These are phyloP conservation scores for Octonoba sinensis DNA, from an alignment of 2,888 invertebrate species.

Conservation along the genomic window DNA sequence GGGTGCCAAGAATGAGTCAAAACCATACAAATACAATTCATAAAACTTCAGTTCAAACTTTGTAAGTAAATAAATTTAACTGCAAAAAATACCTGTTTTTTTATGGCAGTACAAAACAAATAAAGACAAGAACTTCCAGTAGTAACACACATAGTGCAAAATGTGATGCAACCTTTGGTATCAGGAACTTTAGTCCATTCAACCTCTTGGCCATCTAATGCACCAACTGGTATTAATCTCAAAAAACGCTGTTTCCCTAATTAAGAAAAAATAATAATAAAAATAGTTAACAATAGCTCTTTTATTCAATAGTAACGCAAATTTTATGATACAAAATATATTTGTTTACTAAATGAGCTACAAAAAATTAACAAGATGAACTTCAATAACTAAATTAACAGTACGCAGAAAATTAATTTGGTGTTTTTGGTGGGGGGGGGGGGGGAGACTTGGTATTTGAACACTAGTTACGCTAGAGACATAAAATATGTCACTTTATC, in stretches of 20 bases:
- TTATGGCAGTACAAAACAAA: slow-evolving; percentile 92
- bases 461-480: no score
- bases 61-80: no score
- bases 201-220: slow-evolving; percentile 92
- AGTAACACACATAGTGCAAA: slow-evolving; percentile 80
- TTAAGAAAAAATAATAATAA: not conserved
- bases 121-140: slow-evolving; percentile 71
- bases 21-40: no score
- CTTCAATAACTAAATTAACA: no score
- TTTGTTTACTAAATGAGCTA: not conserved
- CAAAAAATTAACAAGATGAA: not conserved
- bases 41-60: no score
- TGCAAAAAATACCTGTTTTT: slow-evolving; percentile 80
- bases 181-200: slow-evolving; percentile 94
- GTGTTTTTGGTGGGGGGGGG: no score
- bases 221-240: slow-evolving; percentile 90
- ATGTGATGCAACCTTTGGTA: slow-evolving; percentile 86
- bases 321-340: not conserved
- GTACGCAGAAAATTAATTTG: no score
- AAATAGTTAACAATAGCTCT: not conserved
- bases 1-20: no score
- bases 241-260: slow-evolving; percentile 89
- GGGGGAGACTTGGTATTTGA: no score
- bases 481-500: no score
- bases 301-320: no score